Percentiles rank a stretch among this genome's conserved stretches.
Evolutionary conservation across 2,797 vertebrate genomes (phyloP).

Genomic region (Rallus crepitans): DNA sequence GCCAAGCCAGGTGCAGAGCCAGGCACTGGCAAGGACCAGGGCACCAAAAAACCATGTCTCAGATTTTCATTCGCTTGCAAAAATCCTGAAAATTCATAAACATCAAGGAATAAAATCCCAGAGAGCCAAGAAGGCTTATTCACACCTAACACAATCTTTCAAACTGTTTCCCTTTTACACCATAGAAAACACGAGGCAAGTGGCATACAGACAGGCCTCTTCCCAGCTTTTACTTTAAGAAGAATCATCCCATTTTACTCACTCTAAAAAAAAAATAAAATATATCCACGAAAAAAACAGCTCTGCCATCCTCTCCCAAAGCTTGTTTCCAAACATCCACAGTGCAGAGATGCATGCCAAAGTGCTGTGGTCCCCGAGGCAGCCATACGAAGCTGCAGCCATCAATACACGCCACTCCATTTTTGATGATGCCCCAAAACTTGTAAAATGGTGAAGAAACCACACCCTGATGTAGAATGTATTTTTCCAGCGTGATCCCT

Average conservation of each 20-base stretch:
- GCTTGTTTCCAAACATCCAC: neutral
- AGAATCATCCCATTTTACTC: neutral
- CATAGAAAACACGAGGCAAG: neutral
- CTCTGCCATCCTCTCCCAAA: neutral
- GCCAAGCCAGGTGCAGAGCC: neutral
- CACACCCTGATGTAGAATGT: rapidly evolving
- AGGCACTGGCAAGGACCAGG: neutral
- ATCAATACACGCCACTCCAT: rapidly evolving
- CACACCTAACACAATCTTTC: neutral
- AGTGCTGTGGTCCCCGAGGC: rapidly evolving
- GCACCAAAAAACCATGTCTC: neutral
- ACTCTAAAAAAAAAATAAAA: neutral
- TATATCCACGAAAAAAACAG: neutral
- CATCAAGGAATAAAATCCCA: neutral
- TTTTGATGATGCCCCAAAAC: rapidly evolving
- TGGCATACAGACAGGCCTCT: rapidly evolving
- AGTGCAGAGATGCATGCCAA: rapidly evolving
- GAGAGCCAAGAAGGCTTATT: neutral
- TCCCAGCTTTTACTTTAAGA: neutral
- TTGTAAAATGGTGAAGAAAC: rapidly evolving
- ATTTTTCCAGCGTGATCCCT: neutral
- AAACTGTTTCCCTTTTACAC: neutral
- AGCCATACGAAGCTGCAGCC: rapidly evolving
- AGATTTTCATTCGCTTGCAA: neutral
- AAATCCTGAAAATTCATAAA: neutral